Percentiles rank a stretch among this genome's conserved stretches.
Conservation (phyloP, 2,797 vertebrate species). For the Clamator glandarius region DNA sequence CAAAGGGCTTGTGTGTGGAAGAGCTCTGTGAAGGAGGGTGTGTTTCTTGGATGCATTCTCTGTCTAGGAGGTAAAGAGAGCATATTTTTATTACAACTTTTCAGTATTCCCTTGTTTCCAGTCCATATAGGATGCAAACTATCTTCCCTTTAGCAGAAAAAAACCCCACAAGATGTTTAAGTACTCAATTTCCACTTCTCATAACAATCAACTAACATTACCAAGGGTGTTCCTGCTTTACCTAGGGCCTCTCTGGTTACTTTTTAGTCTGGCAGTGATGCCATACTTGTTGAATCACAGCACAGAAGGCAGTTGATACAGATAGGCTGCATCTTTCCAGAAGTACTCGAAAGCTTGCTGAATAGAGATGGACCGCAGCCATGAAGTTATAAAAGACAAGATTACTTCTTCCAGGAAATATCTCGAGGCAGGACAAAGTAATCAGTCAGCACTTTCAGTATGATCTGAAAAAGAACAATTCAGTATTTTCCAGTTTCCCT, state of each 20-base stretch:
- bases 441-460: slow-evolving; percentile 13
- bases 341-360: not conserved
- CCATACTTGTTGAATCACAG: not conserved
- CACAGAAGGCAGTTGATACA: not conserved
- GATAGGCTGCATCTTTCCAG: not conserved
- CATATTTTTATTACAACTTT: not conserved
- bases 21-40: not conserved
- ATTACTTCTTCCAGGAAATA: slow-evolving; percentile 30
- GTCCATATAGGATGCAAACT: accelerated
- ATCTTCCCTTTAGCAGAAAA: not conserved
- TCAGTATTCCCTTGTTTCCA: not conserved
- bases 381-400: not conserved
- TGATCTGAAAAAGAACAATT: not conserved
- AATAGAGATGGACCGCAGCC: not conserved
- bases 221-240: not conserved
- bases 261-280: not conserved
- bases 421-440: not conserved
- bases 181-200: not conserved
- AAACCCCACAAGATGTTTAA: not conserved
- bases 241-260: not conserved
- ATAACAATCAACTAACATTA: too few relatives aligned
- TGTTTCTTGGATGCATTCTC: not conserved
- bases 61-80: not conserved
- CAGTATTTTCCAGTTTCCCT: not conserved
- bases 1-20: not conserved